Conservation (phyloP, 2,888 invertebrate genomes). For the Prostheceraeus crozeri region DNA sequence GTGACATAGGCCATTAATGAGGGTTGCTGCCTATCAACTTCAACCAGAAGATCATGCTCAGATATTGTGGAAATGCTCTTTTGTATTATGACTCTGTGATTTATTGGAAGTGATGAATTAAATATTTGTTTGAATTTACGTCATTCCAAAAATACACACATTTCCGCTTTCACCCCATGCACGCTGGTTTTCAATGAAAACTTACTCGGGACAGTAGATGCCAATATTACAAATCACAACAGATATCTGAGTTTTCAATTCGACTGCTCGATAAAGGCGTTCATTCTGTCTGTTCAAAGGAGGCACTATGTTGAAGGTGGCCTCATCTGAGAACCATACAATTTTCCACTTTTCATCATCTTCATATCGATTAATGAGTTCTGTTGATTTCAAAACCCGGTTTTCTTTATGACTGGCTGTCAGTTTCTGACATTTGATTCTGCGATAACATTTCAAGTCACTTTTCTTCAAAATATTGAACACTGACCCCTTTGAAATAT, state of each 20-base stretch:
- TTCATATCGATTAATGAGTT: slow-evolving; percentile 32
- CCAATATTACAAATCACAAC: too few species aligned
- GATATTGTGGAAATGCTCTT: too few species aligned
- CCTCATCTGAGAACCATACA: slow-evolving; percentile 33
- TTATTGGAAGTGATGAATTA: too few species aligned
- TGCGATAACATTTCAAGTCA: slow-evolving; percentile 30
- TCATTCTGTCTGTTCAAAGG: slow-evolving; percentile 32
- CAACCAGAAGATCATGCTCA: slow-evolving; percentile 28
- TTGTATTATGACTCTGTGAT: too few species aligned
- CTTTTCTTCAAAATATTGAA: slow-evolving; percentile 33
- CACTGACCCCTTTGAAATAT: slow-evolving; percentile 25
- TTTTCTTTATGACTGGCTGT: slow-evolving; percentile 25
- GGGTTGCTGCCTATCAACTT: slow-evolving; percentile 31
- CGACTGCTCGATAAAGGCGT: slow-evolving; percentile 29
- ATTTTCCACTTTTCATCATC: slow-evolving; percentile 30
- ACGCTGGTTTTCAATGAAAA: too few species aligned
- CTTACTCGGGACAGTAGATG: too few species aligned
- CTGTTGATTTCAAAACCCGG: slow-evolving; percentile 23
- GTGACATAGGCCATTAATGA: slow-evolving; percentile 31
- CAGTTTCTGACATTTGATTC: slow-evolving; percentile 30
- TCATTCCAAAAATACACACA: too few species aligned
- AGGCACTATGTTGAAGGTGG: slow-evolving; percentile 25
- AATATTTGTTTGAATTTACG: too few species aligned
- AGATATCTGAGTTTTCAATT: too few species aligned
- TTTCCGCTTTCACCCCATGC: too few species aligned